Evolutionary conservation across 2,888 invertebrate genomes (phyloP).

Genomic region (Tenodera sinensis): DNA sequence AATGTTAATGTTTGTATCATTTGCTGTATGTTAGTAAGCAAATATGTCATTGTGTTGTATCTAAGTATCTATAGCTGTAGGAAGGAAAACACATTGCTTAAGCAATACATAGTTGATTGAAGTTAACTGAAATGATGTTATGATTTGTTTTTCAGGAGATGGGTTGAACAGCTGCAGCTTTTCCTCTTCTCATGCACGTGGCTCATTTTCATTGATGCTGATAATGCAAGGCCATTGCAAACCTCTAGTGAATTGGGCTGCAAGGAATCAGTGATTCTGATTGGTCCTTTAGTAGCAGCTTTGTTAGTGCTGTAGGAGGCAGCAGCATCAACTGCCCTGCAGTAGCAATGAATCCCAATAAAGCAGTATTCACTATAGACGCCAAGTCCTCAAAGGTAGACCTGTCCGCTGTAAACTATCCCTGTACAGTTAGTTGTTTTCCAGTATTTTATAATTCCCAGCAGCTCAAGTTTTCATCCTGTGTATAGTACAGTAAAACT

Average conservation of each 20-base stretch:
- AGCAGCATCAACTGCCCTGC: constrained; percentile 43
- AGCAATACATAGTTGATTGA: not conserved
- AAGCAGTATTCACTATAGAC: constrained; percentile 65
- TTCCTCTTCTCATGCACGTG: constrained; percentile 35
- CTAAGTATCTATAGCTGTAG: too few species aligned
- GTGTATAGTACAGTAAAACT: too few species aligned
- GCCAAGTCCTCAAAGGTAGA: constrained; percentile 58
- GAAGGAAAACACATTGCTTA: not conserved
- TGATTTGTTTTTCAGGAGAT: constrained; percentile 36
- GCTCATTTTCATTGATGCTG: constrained; percentile 39
- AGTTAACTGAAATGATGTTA: not conserved
- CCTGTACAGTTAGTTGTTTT: too few species aligned
- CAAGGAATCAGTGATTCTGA: constrained; percentile 36
- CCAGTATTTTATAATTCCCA: too few species aligned
- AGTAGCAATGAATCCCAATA: constrained; percentile 57
- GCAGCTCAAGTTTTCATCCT: too few species aligned
- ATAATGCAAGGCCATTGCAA: constrained; percentile 36
- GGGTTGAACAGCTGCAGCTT: constrained; percentile 44
- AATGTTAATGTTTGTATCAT: too few species aligned
- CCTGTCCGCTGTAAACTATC: not conserved
- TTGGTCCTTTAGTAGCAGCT: constrained; percentile 34
- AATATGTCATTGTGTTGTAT: not conserved
- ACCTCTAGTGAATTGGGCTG: constrained; percentile 13
- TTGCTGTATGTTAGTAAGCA: too few species aligned
- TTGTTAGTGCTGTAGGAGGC: constrained; percentile 29